A percentile compares a stretch with the other conserved stretches of the same genome.
Conservation (phyloP, 2,888 invertebrate species). For the Limnephilus marmoratus region DNA sequence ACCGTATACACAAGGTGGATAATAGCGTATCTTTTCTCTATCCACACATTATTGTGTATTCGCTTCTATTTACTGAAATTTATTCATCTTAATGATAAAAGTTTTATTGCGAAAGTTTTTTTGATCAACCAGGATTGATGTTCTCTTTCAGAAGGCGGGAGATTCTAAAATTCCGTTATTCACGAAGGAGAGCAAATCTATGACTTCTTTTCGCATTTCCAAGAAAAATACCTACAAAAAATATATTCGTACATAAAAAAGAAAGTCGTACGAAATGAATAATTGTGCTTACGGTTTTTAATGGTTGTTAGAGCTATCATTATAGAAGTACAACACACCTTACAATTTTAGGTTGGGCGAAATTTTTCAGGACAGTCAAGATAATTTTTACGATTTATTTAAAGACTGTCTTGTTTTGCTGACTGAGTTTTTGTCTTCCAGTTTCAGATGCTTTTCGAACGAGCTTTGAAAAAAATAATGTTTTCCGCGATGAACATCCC, state of each 20-base stretch:
- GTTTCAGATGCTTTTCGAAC: background rate
- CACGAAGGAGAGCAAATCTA: background rate
- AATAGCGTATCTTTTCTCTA: constrained; percentile 5
- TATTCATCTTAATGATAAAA: constrained; percentile 42
- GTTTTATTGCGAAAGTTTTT: constrained; percentile 42
- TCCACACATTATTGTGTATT: constrained; percentile 4
- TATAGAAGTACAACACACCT: background rate
- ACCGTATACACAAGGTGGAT: background rate
- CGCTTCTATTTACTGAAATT: constrained; percentile 8
- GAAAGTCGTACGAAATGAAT: too few species aligned
- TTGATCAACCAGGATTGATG: constrained; percentile 34
- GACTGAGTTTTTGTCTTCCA: background rate
- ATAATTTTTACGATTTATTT: too few species aligned
- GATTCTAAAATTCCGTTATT: background rate
- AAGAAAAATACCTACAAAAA: background rate
- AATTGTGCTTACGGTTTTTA: background rate
- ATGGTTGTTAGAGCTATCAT: background rate
- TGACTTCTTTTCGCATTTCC: background rate
- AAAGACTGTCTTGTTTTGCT: background rate
- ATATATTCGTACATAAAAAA: too few species aligned
- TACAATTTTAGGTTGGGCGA: background rate
- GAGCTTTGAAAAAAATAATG: background rate
- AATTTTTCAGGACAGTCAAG: background rate
- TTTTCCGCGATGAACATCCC: background rate
- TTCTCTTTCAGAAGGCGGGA: background rate